Evolutionary conservation across 2,797 vertebrate species (phyloP), one percentile per base, ranked within the genome.

Genomic region (Myripristis murdjan): DNA sequence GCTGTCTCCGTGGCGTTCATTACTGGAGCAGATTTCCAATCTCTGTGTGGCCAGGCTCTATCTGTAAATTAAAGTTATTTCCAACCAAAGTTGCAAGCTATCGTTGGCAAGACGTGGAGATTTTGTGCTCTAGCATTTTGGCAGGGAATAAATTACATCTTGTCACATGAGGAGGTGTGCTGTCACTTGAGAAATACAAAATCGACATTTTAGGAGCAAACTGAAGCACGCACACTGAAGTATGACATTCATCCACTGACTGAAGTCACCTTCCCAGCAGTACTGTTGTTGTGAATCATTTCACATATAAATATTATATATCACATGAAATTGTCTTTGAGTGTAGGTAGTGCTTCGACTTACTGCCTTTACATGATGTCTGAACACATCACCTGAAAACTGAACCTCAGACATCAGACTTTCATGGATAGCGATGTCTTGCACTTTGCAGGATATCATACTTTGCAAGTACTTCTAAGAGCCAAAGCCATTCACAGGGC

Each of bases 101-200:
- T 46, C 46, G 51, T 63, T 53, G 67, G 71, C 33, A 57, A 55
- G 53, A 75, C 12, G 67, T 63, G 68, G 46, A 58, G 70, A 58
- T 62, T 62, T 61, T 8, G 18, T 74, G 57, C 63, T 74, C 35
- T 52, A 63, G 77, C 62, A 75, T 64, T 82, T 77, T 64, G 72
- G 41, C 79, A 22, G 44, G 35, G 64, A 82, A 81, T 87, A 77
- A 75, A 84, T 85, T 77, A 64, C 15, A 28, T 44, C 58, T 68
- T 44, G 70, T 75, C 83, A 87, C 70, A 60, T 49, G 41, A 52
- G 18, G 46, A 77, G 65, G 51, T 62, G 68, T 77, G 59, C 43
- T 64, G 69, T 68, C 35, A 60, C 37, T 28, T 47, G 33, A 48
- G 23, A 52, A 56, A 74, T 68, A 31, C 64, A 4, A 68, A 55